Evolutionary conservation across 2,888 invertebrate species (phyloP), one percentile per base, ranked within the genome.

Genomic region (Nematopogon swammerdamellus): DNA sequence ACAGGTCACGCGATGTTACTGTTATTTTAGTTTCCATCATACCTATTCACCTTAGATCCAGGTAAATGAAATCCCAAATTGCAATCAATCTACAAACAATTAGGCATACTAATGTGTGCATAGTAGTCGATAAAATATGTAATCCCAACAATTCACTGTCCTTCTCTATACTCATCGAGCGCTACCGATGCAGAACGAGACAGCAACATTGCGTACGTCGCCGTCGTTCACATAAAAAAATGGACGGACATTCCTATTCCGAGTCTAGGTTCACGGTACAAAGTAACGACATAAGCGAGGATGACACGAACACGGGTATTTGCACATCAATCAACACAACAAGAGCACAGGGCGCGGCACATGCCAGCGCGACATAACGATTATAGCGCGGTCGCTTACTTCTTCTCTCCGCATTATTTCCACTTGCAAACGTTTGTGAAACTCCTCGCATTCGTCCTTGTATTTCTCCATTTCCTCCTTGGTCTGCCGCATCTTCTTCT

Each of bases 401-500:
- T 96, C 96, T 87, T 97, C 96, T 74, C 96, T 89, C 76, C 96
- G 89, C 85, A 94, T 91, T 75, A 93, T 87, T 87, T 97, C 97
- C 72, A 92, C 87, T 83, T 95, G 95, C 72, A 95, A 85, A 76
- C 94, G 90, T 85, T 95, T 92, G 80, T 94, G 92, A 75, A 89
- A 92, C 80, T 95, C 95, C 80, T 97, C 97, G 76, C 94, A 93
- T 76, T 95, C 95, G 80, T 98, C 97, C 83, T 94, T 96, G 83
- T 94, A 95, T 80, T 93, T 91, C 79, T 98, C 98, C 89, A 97
- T 93, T 85, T 98, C 98, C 79, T 97, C 96, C 83, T 97, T 96
- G 64, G 97, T 94, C 81, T 95, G 95, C 63, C 95, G 88, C 97
- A 98, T 98, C 88, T 98, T 99, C 87, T 97, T 96, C 87, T 98